phyloP scores from a whole-genome alignment of 2,888 invertebrate genomes.

The Acheta domesticus region DNA sequence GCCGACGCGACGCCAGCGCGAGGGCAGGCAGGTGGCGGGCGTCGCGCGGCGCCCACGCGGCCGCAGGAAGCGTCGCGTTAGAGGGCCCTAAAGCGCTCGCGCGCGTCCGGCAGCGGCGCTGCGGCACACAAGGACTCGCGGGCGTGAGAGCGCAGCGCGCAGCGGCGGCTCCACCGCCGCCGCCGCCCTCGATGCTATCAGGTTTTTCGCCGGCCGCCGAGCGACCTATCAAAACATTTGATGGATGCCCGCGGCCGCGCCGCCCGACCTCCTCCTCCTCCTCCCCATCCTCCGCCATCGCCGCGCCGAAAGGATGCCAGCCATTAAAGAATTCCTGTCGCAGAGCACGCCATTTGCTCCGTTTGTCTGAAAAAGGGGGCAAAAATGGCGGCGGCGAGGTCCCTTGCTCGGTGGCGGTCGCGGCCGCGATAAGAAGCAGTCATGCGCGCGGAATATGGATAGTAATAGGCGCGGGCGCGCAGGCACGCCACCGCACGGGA shows the following conservation, averaged over 20 bases:
- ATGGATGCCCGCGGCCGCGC: not conserved
- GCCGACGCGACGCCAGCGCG: too few relatives aligned
- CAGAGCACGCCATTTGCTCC: not conserved
- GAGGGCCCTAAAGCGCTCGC: not conserved
- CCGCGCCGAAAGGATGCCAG: not conserved
- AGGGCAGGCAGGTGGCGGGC: too few relatives aligned
- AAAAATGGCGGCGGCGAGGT: not conserved
- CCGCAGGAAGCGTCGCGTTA: not conserved
- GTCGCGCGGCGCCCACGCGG: not conserved
- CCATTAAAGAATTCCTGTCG: slow-evolving; percentile 18
- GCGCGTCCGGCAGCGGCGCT: not conserved
- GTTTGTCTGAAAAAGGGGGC: not conserved
- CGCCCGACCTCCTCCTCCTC: not conserved
- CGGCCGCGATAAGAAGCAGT: not conserved
- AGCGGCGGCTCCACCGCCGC: not conserved
- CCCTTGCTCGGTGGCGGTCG: not conserved
- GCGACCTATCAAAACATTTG: slow-evolving; percentile 11
- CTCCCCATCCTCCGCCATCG: too few relatives aligned
- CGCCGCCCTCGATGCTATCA: not conserved
- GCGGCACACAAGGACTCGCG: not conserved
- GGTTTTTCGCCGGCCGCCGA: not conserved
- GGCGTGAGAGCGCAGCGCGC: not conserved
- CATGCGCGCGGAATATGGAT: not conserved
- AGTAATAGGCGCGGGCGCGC: not conserved
- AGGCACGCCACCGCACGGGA: too few relatives aligned